These are phyloP conservation scores for Stenolophus ochropezus DNA, from an alignment of 2,888 invertebrate genomes.

Conservation along the genomic window DNA sequence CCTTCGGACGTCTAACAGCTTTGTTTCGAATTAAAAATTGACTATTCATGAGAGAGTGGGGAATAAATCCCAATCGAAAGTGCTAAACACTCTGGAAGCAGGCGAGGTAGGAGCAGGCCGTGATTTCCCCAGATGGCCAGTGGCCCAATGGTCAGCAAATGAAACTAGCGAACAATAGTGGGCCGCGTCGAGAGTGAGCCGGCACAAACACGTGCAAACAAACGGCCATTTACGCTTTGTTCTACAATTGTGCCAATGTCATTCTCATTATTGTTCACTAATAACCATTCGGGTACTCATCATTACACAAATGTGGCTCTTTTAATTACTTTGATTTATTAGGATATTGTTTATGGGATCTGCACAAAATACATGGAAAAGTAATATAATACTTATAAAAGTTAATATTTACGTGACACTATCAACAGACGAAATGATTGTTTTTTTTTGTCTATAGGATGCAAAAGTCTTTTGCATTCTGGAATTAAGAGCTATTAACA, in stretches of 20 bases:
- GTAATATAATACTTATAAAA: neutral
- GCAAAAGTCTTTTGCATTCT: too few relatives aligned
- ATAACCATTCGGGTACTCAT: neutral
- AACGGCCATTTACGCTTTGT: neutral
- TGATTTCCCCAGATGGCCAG: conserved; percentile 21
- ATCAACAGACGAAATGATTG: too few relatives aligned
- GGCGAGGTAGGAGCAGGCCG: neutral
- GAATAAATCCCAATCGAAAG: conserved; percentile 35
- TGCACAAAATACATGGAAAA: too few relatives aligned
- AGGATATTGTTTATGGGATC: neutral
- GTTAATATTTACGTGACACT: neutral
- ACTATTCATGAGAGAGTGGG: conserved; percentile 29
- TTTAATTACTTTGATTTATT: neutral
- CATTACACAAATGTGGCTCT: neutral
- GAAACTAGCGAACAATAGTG: conserved; percentile 15
- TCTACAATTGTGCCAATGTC: neutral
- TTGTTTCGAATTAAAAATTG: conserved; percentile 39
- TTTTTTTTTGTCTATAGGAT: too few relatives aligned
- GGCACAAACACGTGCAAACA: neutral
- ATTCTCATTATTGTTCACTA: neutral
- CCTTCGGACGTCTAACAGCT: conserved; percentile 28
- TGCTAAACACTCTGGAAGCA: conserved; percentile 9
- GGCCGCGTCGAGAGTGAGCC: neutral
- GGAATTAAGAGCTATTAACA: too few relatives aligned
- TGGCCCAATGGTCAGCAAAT: neutral